Evolutionary conservation across 2,797 vertebrate species (phyloP).

Genomic region (Ispidina picta): DNA sequence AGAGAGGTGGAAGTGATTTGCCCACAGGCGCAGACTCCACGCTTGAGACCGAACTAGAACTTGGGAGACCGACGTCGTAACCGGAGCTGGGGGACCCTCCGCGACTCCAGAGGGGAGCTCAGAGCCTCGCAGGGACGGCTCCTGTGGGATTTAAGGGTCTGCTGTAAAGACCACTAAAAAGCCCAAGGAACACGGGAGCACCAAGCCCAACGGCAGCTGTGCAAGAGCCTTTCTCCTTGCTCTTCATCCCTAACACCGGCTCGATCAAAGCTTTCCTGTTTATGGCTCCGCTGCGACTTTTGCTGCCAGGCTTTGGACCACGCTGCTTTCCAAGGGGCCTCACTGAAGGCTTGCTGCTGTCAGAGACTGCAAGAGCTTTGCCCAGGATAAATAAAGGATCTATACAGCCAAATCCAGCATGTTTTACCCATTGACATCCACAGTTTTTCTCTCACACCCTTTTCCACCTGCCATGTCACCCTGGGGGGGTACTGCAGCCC

Average conservation of each 20-base stretch:
- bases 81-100: neutral
- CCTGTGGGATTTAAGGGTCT: neutral
- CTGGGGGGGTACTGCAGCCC: fast-evolving
- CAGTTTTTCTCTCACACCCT: neutral
- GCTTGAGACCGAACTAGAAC: neutral
- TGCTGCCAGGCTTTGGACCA: neutral
- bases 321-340: neutral
- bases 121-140: neutral
- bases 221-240: neutral
- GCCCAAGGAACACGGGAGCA: neutral
- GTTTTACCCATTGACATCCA: neutral
- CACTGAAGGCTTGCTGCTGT: neutral
- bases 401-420: fast-evolving
- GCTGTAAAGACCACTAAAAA: neutral
- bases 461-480: neutral
- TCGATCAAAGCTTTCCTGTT: conserved; percentile 31
- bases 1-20: conserved; percentile 25
- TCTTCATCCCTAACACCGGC: neutral
- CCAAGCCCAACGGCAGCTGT: neutral
- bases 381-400: neutral
- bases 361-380: neutral
- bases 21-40: conserved; percentile 2
- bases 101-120: neutral
- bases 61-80: neutral
- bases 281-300: neutral